Conservation (phyloP, 2,797 vertebrate species). For the Enteromius unitaeniatus region DNA sequence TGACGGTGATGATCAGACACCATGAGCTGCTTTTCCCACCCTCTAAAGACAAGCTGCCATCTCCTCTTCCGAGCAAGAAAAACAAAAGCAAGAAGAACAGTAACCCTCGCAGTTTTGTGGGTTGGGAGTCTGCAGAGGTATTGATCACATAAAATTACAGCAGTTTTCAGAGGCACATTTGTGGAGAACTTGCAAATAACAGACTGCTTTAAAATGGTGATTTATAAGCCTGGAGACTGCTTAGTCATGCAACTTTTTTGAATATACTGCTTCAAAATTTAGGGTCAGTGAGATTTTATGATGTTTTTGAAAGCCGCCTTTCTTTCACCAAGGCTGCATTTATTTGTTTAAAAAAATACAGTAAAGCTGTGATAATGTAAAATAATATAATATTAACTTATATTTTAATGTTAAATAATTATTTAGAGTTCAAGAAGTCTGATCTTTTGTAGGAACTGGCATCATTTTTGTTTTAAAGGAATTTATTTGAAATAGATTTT, state of each 20-base stretch:
- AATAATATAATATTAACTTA: not conserved
- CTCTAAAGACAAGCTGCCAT: conserved; percentile 79
- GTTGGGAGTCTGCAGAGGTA: conserved; percentile 91
- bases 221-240: not conserved
- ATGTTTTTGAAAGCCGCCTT: not conserved
- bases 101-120: conserved; percentile 86
- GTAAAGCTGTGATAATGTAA: not conserved
- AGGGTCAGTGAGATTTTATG: not conserved
- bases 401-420: not conserved
- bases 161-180: not conserved
- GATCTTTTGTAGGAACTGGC: not conserved
- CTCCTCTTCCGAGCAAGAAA: conserved; percentile 73
- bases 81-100: conserved; percentile 79
- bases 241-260: not conserved
- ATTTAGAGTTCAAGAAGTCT: not conserved
- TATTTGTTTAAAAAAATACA: not conserved
- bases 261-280: not conserved
- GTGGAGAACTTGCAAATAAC: not conserved
- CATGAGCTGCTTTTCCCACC: conserved; percentile 88
- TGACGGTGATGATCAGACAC: conserved; percentile 94
- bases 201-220: not conserved
- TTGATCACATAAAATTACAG: not conserved
- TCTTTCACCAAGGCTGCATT: not conserved
- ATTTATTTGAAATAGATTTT: not conserved
- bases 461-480: not conserved